A percentile compares a stretch with the other conserved stretches of the same genome.
These are phyloP conservation scores for Luperina nickerlii DNA, from an alignment of 2,888 invertebrate species.

Conservation along the genomic window DNA sequence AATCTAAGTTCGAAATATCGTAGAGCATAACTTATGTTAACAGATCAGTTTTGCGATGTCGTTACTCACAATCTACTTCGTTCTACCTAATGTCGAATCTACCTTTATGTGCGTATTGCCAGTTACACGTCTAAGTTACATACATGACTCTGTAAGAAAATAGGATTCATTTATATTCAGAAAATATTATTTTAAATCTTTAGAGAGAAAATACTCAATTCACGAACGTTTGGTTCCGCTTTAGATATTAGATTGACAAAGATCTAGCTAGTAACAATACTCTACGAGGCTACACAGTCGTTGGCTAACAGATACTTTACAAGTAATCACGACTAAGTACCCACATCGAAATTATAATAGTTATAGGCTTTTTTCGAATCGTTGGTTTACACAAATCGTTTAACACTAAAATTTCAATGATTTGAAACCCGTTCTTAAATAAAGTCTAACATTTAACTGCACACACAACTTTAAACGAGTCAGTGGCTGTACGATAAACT, in stretches of 20 bases:
- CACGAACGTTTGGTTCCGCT: slow-evolving; percentile 83
- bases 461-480: slow-evolving; percentile 73
- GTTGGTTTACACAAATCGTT: slow-evolving; percentile 75
- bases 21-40: slow-evolving; percentile 67
- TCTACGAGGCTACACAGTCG: slow-evolving; percentile 86
- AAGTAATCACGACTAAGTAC: slow-evolving; percentile 75
- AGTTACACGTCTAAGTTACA: slow-evolving; percentile 84
- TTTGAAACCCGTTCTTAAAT: slow-evolving; percentile 82
- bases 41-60: slow-evolving; percentile 65
- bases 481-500: slow-evolving; percentile 72
- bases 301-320: slow-evolving; percentile 79
- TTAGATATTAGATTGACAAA: slow-evolving; percentile 79
- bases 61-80: slow-evolving; percentile 71
- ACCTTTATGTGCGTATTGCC: slow-evolving; percentile 86
- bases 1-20: slow-evolving; percentile 62
- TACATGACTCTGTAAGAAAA: slow-evolving; percentile 88
- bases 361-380: slow-evolving; percentile 77
- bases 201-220: slow-evolving; percentile 83
- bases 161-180: slow-evolving; percentile 87
- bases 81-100: slow-evolving; percentile 75
- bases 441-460: slow-evolving; percentile 76
- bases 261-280: slow-evolving; percentile 82
- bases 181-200: slow-evolving; percentile 85
- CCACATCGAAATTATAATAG: slow-evolving; percentile 72
- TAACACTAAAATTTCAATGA: slow-evolving; percentile 81